These are phyloP conservation scores for Bemisia tabaci DNA, from an alignment of 1,140 invertebrate genomes.

Conservation along the genomic window DNA sequence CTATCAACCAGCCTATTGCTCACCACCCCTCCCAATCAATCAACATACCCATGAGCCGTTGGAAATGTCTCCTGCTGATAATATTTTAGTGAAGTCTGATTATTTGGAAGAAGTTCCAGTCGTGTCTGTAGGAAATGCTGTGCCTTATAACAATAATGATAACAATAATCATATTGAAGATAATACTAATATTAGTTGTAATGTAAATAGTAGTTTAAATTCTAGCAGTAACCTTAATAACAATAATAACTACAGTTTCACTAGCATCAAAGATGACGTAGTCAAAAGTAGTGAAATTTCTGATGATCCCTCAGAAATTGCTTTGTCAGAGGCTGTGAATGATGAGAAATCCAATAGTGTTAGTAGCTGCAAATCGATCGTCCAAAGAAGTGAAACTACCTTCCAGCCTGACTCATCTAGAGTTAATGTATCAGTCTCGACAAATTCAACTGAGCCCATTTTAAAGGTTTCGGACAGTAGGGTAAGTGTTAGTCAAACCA, in stretches of 20 bases:
- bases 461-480: not conserved
- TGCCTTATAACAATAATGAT: not conserved
- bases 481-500: not conserved
- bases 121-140: not conserved
- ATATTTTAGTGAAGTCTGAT: not conserved
- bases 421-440: not conserved
- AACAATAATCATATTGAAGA: not conserved
- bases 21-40: not conserved
- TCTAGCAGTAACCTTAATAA: not conserved
- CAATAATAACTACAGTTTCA: not conserved
- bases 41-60: not conserved
- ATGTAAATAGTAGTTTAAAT: not conserved
- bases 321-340: not conserved
- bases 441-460: not conserved
- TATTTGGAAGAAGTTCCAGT: not conserved
- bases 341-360: not conserved
- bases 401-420: not conserved
- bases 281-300: not conserved
- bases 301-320: not conserved
- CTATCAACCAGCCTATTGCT: constrained; percentile 2
- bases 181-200: not conserved
- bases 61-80: not conserved
- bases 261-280: not conserved
- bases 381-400: not conserved
- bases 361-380: too few relatives aligned